Evolutionary conservation across 2,797 vertebrate genomes (phyloP).

Genomic region (Melopsittacus undulatus): DNA sequence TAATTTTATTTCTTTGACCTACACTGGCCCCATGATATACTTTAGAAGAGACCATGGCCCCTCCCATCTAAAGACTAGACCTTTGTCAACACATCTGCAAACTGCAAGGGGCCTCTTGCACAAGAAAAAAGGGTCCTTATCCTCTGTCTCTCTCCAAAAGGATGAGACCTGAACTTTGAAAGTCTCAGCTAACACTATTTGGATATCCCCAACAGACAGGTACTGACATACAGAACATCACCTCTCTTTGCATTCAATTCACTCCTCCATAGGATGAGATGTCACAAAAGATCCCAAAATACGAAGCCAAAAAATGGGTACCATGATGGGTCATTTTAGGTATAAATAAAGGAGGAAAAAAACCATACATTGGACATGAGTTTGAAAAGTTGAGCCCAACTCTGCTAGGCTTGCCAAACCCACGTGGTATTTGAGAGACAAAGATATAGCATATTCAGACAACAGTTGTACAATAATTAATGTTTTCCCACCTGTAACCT

Average conservation of each 20-base stretch:
- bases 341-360: background rate
- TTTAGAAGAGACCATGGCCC: background rate
- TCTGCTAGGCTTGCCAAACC: background rate
- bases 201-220: background rate
- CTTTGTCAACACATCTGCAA: background rate
- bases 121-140: background rate
- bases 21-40: background rate
- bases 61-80: background rate
- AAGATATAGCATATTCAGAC: background rate
- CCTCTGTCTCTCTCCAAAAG: background rate
- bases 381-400: background rate
- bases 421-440: background rate
- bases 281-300: background rate
- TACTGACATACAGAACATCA: background rate
- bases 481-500: background rate
- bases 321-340: background rate
- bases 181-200: background rate
- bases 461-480: background rate
- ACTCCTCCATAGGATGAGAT: background rate
- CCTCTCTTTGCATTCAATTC: background rate
- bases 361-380: rapidly evolving
- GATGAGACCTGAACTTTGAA: background rate
- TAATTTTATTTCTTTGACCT: background rate
- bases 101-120: background rate
- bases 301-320: background rate